A percentile compares a stretch with the other conserved stretches of the same genome.
These are phyloP conservation scores for Drosophila orosa DNA, from an alignment of 1,140 invertebrate genomes.

Conservation along the genomic window DNA sequence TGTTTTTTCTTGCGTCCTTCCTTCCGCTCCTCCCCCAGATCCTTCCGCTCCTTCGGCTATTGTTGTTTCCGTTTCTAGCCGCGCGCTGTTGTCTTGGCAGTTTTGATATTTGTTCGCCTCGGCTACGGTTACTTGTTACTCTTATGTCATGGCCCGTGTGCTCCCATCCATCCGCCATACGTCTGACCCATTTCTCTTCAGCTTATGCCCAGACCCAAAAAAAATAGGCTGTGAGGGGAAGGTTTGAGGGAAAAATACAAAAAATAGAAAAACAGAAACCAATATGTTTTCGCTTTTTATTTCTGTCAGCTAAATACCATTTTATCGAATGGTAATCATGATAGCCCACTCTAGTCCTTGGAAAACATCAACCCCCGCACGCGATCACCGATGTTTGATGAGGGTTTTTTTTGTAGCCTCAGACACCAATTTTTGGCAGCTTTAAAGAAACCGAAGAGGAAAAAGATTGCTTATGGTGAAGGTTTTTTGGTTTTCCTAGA, in stretches of 20 bases:
- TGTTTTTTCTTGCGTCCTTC: conserved; percentile 43
- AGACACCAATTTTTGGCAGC: conserved; percentile 13
- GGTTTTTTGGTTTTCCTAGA: conserved; percentile 3
- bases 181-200: conserved; percentile 73
- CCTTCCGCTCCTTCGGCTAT: conserved; percentile 18
- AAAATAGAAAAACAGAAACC: conserved; percentile 63
- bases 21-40: not conserved
- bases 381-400: conserved; percentile 26
- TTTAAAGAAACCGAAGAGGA: conserved; percentile 13
- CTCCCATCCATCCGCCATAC: conserved; percentile 23
- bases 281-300: conserved; percentile 76
- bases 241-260: not conserved
- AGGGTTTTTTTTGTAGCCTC: conserved; percentile 12
- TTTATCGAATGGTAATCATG: conserved; percentile 65
- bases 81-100: conserved; percentile 40
- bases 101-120: conserved; percentile 56
- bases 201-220: conserved; percentile 47
- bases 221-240: not conserved
- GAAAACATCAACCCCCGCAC: conserved; percentile 10
- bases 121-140: conserved; percentile 54
- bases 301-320: conserved; percentile 62
- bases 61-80: conserved; percentile 40
- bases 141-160: conserved; percentile 54
- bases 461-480: not conserved
- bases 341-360: not conserved